Evolutionary conservation across 2,113 vertebrate species (phyloP).

Genomic region (Aldabrachelys gigantea): DNA sequence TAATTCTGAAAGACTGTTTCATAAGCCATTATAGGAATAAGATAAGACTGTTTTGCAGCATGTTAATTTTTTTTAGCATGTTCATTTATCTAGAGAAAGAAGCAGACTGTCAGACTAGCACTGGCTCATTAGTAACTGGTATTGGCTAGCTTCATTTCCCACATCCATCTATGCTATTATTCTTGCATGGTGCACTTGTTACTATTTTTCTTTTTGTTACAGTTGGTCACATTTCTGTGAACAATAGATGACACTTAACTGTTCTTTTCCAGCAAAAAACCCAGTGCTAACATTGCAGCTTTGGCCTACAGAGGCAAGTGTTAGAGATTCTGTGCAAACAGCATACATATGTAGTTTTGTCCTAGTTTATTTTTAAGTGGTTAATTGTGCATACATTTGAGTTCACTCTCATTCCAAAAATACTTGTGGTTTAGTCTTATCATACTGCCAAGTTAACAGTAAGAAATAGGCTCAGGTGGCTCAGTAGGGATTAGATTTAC

Average conservation of each 20-base stretch:
- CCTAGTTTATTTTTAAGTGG: conserved; percentile 35
- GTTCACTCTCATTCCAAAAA: conserved; percentile 64
- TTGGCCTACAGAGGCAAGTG: background rate
- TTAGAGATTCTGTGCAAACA: background rate
- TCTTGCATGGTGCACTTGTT: background rate
- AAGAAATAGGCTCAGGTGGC: conserved; percentile 61
- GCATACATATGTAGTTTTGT: background rate
- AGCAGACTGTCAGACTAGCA: background rate
- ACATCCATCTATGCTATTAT: background rate
- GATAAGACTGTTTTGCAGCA: background rate
- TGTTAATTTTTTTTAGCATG: background rate
- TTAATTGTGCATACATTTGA: conserved; percentile 8
- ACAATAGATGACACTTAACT: accelerated
- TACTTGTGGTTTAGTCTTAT: conserved; percentile 66
- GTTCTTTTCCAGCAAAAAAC: background rate
- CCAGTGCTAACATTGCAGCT: background rate
- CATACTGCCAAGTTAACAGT: conserved; percentile 56
- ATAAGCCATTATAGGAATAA: background rate
- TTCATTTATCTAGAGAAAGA: background rate
- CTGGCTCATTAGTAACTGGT: background rate
- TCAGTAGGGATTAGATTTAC: conserved; percentile 52
- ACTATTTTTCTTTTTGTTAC: background rate
- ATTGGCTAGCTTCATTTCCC: background rate
- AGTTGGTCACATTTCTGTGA: background rate
- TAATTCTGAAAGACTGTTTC: background rate